Conservation (phyloP, 2,113 vertebrate species). For the Mustelus asterias region DNA sequence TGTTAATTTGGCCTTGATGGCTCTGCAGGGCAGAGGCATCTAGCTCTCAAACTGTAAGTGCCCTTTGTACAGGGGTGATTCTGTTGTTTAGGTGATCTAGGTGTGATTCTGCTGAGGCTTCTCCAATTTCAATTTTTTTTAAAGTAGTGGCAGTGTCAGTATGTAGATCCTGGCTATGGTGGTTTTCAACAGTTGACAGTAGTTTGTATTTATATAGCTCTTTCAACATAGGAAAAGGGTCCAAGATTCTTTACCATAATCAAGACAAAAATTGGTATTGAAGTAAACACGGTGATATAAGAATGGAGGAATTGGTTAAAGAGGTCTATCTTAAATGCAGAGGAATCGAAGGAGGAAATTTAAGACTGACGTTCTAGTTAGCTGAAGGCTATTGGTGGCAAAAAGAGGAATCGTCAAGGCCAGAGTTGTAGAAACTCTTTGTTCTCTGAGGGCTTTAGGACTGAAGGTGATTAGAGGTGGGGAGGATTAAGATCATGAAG, state of each 20-base stretch:
- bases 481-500: not conserved
- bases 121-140: not conserved
- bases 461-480: not conserved
- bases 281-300: not conserved
- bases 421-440: not conserved
- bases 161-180: not conserved
- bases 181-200: not conserved
- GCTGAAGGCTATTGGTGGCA: not conserved
- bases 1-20: not conserved
- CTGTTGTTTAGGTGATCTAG: too few relatives aligned
- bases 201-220: not conserved
- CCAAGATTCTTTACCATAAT: not conserved
- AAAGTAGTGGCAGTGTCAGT: not conserved
- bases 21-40: not conserved
- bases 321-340: not conserved
- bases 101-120: not conserved
- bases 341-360: not conserved
- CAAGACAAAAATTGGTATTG: not conserved
- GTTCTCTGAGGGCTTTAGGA: not conserved
- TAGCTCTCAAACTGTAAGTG: not conserved
- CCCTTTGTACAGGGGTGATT: not conserved
- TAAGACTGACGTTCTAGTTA: not conserved
- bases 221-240: not conserved
- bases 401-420: not conserved
- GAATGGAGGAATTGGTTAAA: not conserved